Evolutionary conservation across 2,113 vertebrate genomes (phyloP).

Genomic region (Cololabis saira): DNA sequence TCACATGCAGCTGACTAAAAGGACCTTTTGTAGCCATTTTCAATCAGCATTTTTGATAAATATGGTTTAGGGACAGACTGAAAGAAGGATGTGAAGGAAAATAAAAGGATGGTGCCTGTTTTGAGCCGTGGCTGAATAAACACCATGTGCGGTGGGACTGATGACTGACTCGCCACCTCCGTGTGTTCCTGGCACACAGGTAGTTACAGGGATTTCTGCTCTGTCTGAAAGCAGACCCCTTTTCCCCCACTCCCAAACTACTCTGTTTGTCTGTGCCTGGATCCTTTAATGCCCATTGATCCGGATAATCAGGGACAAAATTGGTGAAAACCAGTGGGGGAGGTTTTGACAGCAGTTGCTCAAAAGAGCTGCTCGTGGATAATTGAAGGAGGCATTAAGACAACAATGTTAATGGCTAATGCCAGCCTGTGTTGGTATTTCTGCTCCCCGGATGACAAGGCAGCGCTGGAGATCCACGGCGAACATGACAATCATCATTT

Average conservation of each 20-base stretch:
- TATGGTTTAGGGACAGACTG: neutral
- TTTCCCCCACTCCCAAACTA: constrained; percentile 20
- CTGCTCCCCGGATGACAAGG: constrained; percentile 47
- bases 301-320: constrained; percentile 74
- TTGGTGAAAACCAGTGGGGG: constrained; percentile 56
- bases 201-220: constrained; percentile 62
- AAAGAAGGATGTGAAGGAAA: neutral
- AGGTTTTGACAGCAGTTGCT: constrained; percentile 59
- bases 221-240: constrained; percentile 64
- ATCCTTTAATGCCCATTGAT: constrained; percentile 74
- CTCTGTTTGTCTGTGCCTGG: constrained; percentile 63
- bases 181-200: constrained; percentile 66
- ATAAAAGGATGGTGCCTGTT: constrained; percentile 66
- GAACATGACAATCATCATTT: constrained; percentile 58
- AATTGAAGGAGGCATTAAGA: constrained; percentile 74
- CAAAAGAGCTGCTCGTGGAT: constrained; percentile 66
- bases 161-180: constrained; percentile 56
- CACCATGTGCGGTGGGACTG: constrained; percentile 63
- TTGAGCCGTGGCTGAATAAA: constrained; percentile 72
- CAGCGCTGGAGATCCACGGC: constrained; percentile 44
- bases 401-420: constrained; percentile 68
- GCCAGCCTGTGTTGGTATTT: constrained; percentile 51
- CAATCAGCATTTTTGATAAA: neutral
- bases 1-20: too few species aligned
- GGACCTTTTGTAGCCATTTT: too few species aligned